Percentiles rank a stretch among this genome's conserved stretches.
Evolutionary conservation across 2,888 invertebrate genomes (phyloP).

Genomic region (Pterobdella sp.): DNA sequence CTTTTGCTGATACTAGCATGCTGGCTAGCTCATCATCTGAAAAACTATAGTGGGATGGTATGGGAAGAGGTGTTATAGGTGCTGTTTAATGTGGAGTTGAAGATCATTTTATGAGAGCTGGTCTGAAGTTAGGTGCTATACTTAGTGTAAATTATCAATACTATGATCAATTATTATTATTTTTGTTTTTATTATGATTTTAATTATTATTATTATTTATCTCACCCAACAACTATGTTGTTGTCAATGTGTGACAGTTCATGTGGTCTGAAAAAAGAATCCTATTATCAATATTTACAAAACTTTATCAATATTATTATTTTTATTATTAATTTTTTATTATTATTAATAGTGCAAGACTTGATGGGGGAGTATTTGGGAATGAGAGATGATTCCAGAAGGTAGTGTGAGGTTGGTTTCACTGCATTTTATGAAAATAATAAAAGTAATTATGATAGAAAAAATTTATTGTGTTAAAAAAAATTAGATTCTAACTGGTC

Average conservation of each 20-base stretch:
- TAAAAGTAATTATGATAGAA: background rate
- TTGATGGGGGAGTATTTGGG: slow-evolving; percentile 12
- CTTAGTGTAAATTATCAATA: too few relatives aligned
- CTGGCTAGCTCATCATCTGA: slow-evolving; percentile 17
- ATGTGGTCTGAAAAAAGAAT: slow-evolving; percentile 10
- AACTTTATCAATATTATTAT: background rate
- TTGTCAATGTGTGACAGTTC: slow-evolving; percentile 18
- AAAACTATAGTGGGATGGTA: background rate
- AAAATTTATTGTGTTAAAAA: background rate
- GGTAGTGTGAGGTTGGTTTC: background rate
- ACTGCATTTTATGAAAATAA: background rate
- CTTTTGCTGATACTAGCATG: slow-evolving; percentile 16
- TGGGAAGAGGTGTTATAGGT: too few relatives aligned
- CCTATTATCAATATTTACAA: background rate
- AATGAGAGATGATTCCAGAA: slow-evolving; percentile 2
- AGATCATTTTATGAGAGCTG: background rate
- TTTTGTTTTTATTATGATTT: background rate
- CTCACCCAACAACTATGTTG: slow-evolving; percentile 16
- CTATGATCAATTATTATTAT: background rate
- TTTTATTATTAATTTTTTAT: background rate
- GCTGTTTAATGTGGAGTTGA: background rate
- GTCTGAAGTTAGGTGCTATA: too few relatives aligned
- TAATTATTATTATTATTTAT: background rate
- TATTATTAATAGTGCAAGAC: slow-evolving; percentile 1
- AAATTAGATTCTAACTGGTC: background rate